A percentile compares a stretch with the other conserved stretches of the same genome.
Conservation (phyloP, 2,113 vertebrate species). For the Onychorhynchus coronatus region DNA sequence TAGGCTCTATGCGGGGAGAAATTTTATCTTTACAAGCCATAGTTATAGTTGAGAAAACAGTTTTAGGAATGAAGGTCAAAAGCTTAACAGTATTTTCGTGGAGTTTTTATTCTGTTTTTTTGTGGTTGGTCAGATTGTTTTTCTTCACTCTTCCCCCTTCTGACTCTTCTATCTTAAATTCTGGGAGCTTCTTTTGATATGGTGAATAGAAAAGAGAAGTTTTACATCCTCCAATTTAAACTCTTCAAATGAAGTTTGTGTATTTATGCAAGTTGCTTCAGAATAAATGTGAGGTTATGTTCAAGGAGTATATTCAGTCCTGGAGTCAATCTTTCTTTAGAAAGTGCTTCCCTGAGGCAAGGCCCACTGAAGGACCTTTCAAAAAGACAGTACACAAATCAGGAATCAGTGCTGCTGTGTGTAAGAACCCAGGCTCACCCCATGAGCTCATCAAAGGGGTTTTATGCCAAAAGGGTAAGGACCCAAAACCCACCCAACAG, state of each 20-base stretch:
- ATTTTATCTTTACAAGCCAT: too few relatives aligned
- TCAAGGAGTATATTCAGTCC: not conserved
- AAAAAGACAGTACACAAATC: not conserved
- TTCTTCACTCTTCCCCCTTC: not conserved
- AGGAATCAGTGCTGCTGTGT: not conserved
- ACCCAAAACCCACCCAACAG: too few relatives aligned
- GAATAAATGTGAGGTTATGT: not conserved
- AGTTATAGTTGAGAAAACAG: not conserved
- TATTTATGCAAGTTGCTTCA: not conserved
- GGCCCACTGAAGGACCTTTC: not conserved
- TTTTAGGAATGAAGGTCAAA: not conserved
- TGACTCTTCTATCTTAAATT: not conserved
- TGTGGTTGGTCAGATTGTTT: not conserved
- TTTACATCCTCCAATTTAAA: not conserved
- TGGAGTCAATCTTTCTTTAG: not conserved
- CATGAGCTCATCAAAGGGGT: too few relatives aligned
- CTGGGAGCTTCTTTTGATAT: not conserved
- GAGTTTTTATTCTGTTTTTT: not conserved
- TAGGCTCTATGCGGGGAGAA: not conserved
- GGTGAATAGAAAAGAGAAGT: not conserved
- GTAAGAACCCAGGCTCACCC: too few relatives aligned
- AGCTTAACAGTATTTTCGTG: not conserved
- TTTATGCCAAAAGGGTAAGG: too few relatives aligned
- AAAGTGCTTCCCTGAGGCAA: not conserved
- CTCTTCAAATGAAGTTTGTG: not conserved